These are phyloP conservation scores for Hylyphantes graminicola DNA, from an alignment of 1,140 invertebrate species.

Conservation along the genomic window DNA sequence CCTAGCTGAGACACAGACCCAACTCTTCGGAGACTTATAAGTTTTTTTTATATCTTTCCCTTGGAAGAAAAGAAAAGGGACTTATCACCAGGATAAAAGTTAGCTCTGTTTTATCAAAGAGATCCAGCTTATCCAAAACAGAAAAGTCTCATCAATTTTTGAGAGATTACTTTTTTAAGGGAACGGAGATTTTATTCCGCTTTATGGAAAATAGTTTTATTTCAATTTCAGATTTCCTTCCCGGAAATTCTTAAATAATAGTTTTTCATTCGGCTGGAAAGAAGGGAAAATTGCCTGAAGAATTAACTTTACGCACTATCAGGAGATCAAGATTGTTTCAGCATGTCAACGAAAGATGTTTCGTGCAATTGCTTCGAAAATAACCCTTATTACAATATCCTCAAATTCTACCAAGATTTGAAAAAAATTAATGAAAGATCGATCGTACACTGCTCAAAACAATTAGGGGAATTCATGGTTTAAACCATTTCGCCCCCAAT, in stretches of 20 bases:
- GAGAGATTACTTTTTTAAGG: not conserved
- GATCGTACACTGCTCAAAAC: too few relatives aligned
- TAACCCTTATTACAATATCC: too few relatives aligned
- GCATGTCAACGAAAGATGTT: too few relatives aligned
- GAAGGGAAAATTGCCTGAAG: too few relatives aligned
- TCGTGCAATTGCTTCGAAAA: too few relatives aligned
- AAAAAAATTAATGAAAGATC: too few relatives aligned
- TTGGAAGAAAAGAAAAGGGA: not conserved
- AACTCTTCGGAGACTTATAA: not conserved
- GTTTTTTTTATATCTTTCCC: not conserved
- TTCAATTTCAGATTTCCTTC: slow-evolving; percentile 26
- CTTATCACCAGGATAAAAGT: not conserved
- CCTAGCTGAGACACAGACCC: not conserved
- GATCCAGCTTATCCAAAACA: not conserved
- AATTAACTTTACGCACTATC: too few relatives aligned
- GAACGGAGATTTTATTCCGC: not conserved
- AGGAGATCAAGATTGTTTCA: too few relatives aligned
- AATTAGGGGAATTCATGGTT: too few relatives aligned
- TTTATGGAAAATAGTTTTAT: slow-evolving; percentile 21
- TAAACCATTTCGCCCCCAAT: too few relatives aligned
- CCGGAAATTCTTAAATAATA: not conserved
- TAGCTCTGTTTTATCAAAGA: not conserved
- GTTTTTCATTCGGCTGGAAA: too few relatives aligned
- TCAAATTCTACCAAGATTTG: too few relatives aligned
- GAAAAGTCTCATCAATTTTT: not conserved